These are phyloP conservation scores for Aldrovandia affinis DNA, from an alignment of 2,797 vertebrate species.

Conservation along the genomic window DNA sequence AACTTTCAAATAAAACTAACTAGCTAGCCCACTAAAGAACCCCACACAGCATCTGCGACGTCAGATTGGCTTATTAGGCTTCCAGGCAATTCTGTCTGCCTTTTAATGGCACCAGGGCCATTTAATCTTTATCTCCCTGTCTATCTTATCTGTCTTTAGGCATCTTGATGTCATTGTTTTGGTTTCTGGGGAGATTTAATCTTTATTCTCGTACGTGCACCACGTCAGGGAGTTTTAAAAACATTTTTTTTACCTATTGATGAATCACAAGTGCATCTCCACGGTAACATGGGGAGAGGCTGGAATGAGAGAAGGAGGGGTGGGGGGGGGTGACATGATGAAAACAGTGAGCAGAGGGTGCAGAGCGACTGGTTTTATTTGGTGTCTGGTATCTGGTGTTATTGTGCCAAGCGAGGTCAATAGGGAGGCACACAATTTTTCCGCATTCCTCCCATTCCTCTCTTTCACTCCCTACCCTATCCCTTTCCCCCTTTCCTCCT, in stretches of 20 bases:
- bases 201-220: not conserved
- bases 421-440: not conserved
- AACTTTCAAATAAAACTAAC: too few species aligned
- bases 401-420: conserved; percentile 26
- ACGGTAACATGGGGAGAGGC: not conserved
- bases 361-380: conserved; percentile 9
- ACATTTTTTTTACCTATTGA: not conserved
- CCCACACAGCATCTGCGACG: too few species aligned
- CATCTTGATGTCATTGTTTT: not conserved
- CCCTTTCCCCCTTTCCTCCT: too few species aligned
- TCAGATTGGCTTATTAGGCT: not conserved
- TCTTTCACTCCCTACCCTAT: not conserved
- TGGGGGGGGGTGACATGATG: not conserved
- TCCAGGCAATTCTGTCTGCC: not conserved
- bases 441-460: not conserved
- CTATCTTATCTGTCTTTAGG: not conserved
- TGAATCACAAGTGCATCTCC: not conserved
- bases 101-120: not conserved
- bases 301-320: not conserved
- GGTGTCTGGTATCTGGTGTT: too few species aligned
- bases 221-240: not conserved
- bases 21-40: too few species aligned
- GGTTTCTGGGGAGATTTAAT: not conserved
- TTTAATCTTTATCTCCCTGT: not conserved
- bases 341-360: not conserved